Percentiles rank a stretch among this genome's conserved stretches.
phyloP scores from a whole-genome alignment of 2,888 invertebrate species.

The Argynnis bischoffii region DNA sequence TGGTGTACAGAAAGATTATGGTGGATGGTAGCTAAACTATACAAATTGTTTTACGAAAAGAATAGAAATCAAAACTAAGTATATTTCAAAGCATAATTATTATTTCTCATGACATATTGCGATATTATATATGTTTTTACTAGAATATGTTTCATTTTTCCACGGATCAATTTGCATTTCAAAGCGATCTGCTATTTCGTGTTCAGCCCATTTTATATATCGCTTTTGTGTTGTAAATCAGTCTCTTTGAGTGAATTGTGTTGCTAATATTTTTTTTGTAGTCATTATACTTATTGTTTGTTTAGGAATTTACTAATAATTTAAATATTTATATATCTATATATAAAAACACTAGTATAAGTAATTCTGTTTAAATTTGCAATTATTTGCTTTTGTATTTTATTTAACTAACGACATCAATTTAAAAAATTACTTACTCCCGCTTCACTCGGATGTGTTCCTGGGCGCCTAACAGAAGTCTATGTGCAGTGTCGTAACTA shows the following conservation, averaged over 20 bases:
- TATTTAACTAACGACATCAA: too few relatives aligned
- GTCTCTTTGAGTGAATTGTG: slow-evolving; percentile 19
- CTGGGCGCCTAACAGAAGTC: too few relatives aligned
- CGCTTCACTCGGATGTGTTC: too few relatives aligned
- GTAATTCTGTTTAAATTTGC: too few relatives aligned
- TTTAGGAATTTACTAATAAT: background rate
- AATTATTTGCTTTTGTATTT: too few relatives aligned
- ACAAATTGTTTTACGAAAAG: too few relatives aligned
- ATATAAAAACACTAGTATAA: too few relatives aligned
- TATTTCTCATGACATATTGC: slow-evolving; percentile 6
- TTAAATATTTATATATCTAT: slow-evolving; percentile 1
- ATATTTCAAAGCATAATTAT: background rate
- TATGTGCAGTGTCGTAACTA: too few relatives aligned
- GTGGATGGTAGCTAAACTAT: too few relatives aligned
- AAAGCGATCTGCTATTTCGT: slow-evolving; percentile 50
- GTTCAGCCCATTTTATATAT: slow-evolving; percentile 37
- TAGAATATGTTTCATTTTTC: slow-evolving; percentile 58
- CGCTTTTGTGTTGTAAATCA: slow-evolving; percentile 32
- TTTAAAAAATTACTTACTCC: too few relatives aligned
- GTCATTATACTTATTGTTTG: background rate
- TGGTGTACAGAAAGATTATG: too few relatives aligned
- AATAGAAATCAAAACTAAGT: too few relatives aligned
- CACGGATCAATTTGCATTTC: slow-evolving; percentile 53
- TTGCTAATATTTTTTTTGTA: slow-evolving; percentile 8
- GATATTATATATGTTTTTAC: background rate